These are phyloP conservation scores for Eupristina koningsbergeri DNA, from an alignment of 1,140 invertebrate genomes.

Conservation along the genomic window DNA sequence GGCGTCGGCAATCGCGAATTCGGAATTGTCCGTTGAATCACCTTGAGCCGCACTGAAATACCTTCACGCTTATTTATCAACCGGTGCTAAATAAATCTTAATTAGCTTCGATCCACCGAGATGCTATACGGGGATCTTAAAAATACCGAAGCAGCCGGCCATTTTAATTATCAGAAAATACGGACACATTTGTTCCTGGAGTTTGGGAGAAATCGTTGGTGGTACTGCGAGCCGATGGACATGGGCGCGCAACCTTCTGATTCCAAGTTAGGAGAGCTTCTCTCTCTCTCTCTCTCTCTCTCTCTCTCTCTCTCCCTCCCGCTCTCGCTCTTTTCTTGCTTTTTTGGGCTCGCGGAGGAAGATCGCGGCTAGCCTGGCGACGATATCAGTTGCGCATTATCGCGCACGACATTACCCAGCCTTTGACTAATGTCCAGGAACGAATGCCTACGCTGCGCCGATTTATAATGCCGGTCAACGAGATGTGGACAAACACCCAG, in stretches of 20 bases:
- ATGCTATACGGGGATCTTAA: neutral
- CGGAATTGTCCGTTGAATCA: neutral
- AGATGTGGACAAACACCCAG: conserved; percentile 72
- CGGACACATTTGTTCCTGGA: neutral
- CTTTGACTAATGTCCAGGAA: conserved; percentile 73
- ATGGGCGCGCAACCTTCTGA: conserved; percentile 58
- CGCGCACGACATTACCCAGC: conserved; percentile 69
- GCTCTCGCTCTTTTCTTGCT: neutral
- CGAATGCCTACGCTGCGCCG: conserved; percentile 73
- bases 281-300: neutral
- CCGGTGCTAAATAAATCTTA: neutral
- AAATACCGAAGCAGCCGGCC: neutral
- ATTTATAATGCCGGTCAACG: conserved; percentile 73
- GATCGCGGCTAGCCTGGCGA: conserved; percentile 37
- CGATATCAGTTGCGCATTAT: conserved; percentile 71
- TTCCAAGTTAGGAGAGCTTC: conserved; percentile 53
- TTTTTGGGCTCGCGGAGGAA: conserved; percentile 53
- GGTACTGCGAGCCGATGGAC: conserved; percentile 26
- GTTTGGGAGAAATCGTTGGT: conserved; percentile 30
- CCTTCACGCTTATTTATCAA: neutral
- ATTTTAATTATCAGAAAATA: neutral
- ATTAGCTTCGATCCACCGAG: neutral
- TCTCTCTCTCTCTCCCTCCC: conserved; percentile 1
- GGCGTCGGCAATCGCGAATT: no score
- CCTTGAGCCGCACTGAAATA: neutral